A percentile compares a stretch with the other conserved stretches of the same genome.
These are phyloP conservation scores for Nemotelus nigrinus DNA, from an alignment of 2,888 invertebrate genomes.

Conservation along the genomic window DNA sequence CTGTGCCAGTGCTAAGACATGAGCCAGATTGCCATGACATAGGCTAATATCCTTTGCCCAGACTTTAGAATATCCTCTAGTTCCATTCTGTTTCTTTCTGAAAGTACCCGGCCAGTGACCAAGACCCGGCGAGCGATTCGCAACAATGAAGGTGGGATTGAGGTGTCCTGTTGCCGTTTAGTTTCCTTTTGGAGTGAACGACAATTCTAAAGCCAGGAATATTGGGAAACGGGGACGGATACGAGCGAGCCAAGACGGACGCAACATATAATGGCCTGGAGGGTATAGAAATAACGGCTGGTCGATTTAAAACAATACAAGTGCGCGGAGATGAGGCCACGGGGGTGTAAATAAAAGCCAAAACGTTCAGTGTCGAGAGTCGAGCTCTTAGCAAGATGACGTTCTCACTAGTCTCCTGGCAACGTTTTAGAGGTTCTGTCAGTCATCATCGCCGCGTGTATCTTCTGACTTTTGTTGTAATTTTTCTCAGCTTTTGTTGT, in stretches of 20 bases:
- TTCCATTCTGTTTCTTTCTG: neutral
- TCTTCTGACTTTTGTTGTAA: slow-evolving; percentile 25
- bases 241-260: neutral
- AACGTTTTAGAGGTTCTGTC: slow-evolving; percentile 21
- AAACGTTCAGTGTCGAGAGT: slow-evolving; percentile 3
- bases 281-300: neutral
- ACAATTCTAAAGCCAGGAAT: neutral
- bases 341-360: slow-evolving; percentile 30
- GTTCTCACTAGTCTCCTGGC: neutral
- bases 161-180: neutral
- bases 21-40: slow-evolving; percentile 31
- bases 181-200: neutral
- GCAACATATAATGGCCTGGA: neutral
- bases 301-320: slow-evolving; percentile 22
- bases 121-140: neutral
- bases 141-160: neutral
- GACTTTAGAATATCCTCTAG: slow-evolving; percentile 18
- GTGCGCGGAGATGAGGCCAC: neutral
- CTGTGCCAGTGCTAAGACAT: slow-evolving; percentile 29
- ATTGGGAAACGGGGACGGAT: neutral
- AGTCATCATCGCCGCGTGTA: slow-evolving; percentile 7
- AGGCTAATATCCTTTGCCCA: slow-evolving; percentile 19
- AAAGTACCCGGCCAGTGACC: neutral
- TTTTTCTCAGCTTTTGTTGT: neutral
- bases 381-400: slow-evolving; percentile 1